phyloP scores from a whole-genome alignment of 2,888 invertebrate genomes.

The Agonopterix subpropinquella region DNA sequence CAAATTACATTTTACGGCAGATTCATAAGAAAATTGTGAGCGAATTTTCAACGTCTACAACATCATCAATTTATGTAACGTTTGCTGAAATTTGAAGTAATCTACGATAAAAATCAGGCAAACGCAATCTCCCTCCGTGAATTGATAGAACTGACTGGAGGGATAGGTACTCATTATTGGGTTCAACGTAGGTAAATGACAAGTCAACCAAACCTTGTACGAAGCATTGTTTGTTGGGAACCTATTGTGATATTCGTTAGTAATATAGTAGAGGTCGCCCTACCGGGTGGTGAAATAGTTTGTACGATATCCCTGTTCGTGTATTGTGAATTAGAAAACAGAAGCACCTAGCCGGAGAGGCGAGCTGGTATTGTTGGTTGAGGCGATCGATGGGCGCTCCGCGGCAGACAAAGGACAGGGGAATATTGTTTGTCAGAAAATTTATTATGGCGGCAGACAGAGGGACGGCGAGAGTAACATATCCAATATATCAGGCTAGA shows the following conservation, averaged over 20 bases:
- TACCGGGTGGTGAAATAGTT: no score
- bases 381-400: conserved; percentile 45
- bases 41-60: conserved; percentile 17
- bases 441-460: conserved; percentile 60
- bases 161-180: no score
- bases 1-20: conserved; percentile 44
- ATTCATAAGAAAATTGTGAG: conserved; percentile 32
- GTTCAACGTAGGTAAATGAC: no score
- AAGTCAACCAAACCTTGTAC: no score
- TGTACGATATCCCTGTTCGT: not conserved
- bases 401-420: conserved; percentile 56
- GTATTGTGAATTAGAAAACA: conserved; percentile 8
- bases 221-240: no score
- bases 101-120: no score
- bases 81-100: not conserved
- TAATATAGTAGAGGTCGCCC: no score
- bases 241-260: no score
- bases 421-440: conserved; percentile 73
- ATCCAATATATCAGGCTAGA: conserved; percentile 49
- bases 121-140: no score
- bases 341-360: conserved; percentile 15
- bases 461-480: conserved; percentile 34
- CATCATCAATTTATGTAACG: conserved; percentile 5
- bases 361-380: conserved; percentile 40
- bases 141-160: no score